Evolutionary conservation across 92 coral and sea anemone species (phyloP), one percentile per base, ranked within the genome.

Genomic region (Palythoa grandis): DNA sequence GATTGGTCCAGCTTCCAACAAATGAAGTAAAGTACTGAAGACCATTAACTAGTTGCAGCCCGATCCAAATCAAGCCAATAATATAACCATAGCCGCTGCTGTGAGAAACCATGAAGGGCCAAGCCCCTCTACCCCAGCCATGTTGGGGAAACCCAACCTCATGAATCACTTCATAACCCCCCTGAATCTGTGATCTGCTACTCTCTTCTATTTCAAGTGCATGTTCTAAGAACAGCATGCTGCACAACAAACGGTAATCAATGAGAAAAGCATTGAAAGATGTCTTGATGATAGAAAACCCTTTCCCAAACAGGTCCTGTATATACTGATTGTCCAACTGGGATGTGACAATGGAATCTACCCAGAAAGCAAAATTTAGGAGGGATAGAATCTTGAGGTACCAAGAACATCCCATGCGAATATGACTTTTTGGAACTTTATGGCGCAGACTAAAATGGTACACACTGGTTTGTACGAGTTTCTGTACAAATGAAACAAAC

Each of bases 371-470:
- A 88, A 94, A 94, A 74, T 94, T 94, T 50, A 94, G 90, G 53
- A 94, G 85, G 6, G 97, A 92, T 4, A 94, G 63, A 17, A 87
- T 90, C 90, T 92, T 94, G 65, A 94, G 66, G 17, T 73, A 91
- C 97, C 97, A 94, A 1, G 97, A 89, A 37, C 97, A 94, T 20
- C 90, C 97, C 93, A 94, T 90, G 69, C 93, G 92, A 86, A 89
- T 35, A 74, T 70, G 78, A 22, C 92, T 79, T 24, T 56, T 85
- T 48, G 97, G 95, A 13, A 94, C 95, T 79, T 90, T 94, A 86
- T 92, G 97, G 15, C 95, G 97, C 84, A 94, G 73, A 77, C 95
- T 94, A 57, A 94, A 94, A 63, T 94, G 90, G 86, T 94, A 94
- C 11, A 94, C 86, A 19, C 93, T 82, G 3, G 97, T 92, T 68